These are phyloP conservation scores for Stigmatopora argus DNA, from an alignment of 2,113 vertebrate species.

Conservation along the genomic window DNA sequence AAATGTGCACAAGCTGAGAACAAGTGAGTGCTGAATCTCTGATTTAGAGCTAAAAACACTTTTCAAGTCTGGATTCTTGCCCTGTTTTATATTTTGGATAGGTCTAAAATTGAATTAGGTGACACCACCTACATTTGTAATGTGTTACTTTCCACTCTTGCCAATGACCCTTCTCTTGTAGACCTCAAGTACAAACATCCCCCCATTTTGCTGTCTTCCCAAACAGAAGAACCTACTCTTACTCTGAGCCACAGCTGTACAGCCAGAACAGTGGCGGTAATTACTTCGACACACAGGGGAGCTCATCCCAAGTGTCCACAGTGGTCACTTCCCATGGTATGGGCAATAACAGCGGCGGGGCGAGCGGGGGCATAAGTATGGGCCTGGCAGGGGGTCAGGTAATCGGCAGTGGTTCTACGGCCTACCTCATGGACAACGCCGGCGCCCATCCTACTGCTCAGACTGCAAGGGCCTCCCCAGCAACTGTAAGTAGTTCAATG, in stretches of 20 bases:
- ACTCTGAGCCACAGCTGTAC: constrained; percentile 91
- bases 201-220: constrained; percentile 5
- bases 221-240: constrained; percentile 85
- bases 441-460: constrained; percentile 83
- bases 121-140: too few species aligned
- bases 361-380: constrained; percentile 80
- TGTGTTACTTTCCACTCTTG: too few species aligned
- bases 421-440: constrained; percentile 75
- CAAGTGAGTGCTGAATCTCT: too few species aligned
- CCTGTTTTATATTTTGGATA: too few species aligned
- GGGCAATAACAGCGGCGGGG: constrained; percentile 86
- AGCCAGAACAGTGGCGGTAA: constrained; percentile 83
- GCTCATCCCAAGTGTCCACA: constrained; percentile 85
- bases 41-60: too few species aligned
- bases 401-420: constrained; percentile 75
- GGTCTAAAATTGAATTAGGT: too few species aligned
- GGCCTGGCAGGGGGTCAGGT: constrained; percentile 78
- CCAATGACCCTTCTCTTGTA: not conserved
- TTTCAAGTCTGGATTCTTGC: too few species aligned
- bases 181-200: not conserved
- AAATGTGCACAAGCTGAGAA: too few species aligned
- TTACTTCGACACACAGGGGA: constrained; percentile 89
- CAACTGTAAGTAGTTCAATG: constrained; percentile 67
- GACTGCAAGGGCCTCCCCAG: constrained; percentile 79
- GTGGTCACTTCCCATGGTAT: constrained; percentile 88